Evolutionary conservation across 2,888 invertebrate genomes (phyloP), one percentile per base, ranked within the genome.

Genomic region (Blera fallax): DNA sequence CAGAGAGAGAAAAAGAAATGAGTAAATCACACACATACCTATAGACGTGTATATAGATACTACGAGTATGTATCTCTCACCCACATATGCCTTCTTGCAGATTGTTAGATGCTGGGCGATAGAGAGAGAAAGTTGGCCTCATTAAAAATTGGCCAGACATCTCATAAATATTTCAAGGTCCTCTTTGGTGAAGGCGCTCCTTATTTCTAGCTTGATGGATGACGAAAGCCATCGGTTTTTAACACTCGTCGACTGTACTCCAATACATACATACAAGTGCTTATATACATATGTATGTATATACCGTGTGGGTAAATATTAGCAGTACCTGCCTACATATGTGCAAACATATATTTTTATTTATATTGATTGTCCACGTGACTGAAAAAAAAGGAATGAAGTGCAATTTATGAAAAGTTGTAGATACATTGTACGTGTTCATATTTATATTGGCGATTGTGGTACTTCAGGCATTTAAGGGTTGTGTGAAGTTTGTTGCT

Each of bases 141-240:
- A 88, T 88, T 88, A 88, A 88, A 89, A 88, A 88, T 88, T 88
- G 88, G 88, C 88, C 89, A 88, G 89, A 88, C 88, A 87, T 87
- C 88, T 89, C 88, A 89, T 89, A 89, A 89, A 89, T 89, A 89
- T 89, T 89, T 89, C 88, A 89, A 72, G 85, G 79, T 76, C 79
- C 64, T 80, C 85, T 64, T 83, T 80, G 40, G 52, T 64, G 48
- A 77, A 87, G 56, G 77, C 67, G 62, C 62, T 60, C 70, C 76
- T 67, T 82, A 34, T 50, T 77, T 56, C 40, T 70, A 48, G 34
- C 87, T 85, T 88, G 88, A 88, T 87, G 87, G 73, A 88, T 88
- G 87, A 87, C 87, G 87, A 88, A 80, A 88, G 82, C 69, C 84
- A 82, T 87, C 73, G 84, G 84, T 87, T 87, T 88, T 87, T 85